phyloP scores from a whole-genome alignment of 2,888 invertebrate genomes.

The Drosophila mulleri region DNA sequence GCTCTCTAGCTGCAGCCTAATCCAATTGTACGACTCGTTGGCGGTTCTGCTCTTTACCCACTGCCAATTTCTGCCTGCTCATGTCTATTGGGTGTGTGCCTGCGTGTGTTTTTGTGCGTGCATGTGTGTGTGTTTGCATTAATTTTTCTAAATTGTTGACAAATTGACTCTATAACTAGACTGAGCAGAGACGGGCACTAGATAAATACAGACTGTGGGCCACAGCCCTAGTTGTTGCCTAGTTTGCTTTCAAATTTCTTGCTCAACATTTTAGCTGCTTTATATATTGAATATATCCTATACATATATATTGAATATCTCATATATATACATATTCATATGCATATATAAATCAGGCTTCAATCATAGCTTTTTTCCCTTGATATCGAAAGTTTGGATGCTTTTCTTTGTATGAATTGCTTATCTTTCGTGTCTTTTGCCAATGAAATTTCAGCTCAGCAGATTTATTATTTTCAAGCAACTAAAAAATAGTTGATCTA shows the following conservation, averaged over 20 bases:
- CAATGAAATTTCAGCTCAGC: too few species aligned
- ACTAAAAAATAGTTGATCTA: too few species aligned
- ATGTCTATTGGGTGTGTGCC: slow-evolving; percentile 29
- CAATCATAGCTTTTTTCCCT: too few species aligned
- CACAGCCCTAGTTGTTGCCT: background rate
- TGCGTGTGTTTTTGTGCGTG: background rate
- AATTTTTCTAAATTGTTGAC: slow-evolving; percentile 63
- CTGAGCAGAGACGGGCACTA: slow-evolving; percentile 3
- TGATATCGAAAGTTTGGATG: too few species aligned
- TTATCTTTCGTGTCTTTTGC: too few species aligned
- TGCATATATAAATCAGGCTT: too few species aligned
- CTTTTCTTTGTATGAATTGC: too few species aligned
- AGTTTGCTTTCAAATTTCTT: background rate
- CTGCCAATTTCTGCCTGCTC: slow-evolving; percentile 59
- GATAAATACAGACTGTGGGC: background rate
- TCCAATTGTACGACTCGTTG: slow-evolving; percentile 61
- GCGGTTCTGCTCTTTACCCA: slow-evolving; percentile 50
- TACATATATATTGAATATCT: too few species aligned
- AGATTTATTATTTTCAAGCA: too few species aligned
- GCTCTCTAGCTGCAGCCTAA: slow-evolving; percentile 25
- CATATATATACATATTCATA: too few species aligned
- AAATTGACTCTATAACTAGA: slow-evolving; percentile 42
- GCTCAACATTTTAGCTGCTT: background rate
- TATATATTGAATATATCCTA: background rate
- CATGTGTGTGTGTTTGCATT: slow-evolving; percentile 51